phyloP scores from a whole-genome alignment of 2,113 vertebrate species.

The Cheirogaleus medius region DNA sequence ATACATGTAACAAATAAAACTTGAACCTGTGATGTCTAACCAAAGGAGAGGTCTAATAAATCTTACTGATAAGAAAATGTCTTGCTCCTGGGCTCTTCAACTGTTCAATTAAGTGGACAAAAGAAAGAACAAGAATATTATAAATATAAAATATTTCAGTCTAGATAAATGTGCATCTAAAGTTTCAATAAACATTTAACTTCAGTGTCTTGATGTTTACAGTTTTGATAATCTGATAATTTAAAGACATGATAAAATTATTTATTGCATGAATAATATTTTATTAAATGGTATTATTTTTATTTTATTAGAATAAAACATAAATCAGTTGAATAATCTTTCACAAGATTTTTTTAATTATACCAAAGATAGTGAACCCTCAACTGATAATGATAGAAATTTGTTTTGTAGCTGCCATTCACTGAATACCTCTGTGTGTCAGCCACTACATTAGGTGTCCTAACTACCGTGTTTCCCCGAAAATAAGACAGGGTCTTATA shows the following conservation, averaged over 20 bases:
- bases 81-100: conserved; percentile 46
- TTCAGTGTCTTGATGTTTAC: not conserved
- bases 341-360: not conserved
- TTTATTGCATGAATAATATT: not conserved
- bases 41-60: conserved; percentile 61
- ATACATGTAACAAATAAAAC: conserved; percentile 74
- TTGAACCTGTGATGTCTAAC: conserved; percentile 67
- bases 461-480: too few relatives aligned
- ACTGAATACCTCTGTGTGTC: not conserved
- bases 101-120: conserved; percentile 1
- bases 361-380: not conserved
- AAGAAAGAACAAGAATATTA: not conserved
- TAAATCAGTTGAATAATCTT: not conserved
- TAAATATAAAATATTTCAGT: not conserved
- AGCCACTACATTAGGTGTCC: not conserved
- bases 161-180: not conserved
- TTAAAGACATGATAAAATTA: conserved; percentile 5
- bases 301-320: conserved; percentile 27
- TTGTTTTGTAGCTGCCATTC: not conserved
- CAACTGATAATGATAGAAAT: not conserved
- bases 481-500: too few relatives aligned
- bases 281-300: not conserved
- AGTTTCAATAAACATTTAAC: not conserved
- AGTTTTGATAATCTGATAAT: not conserved
- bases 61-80: conserved; percentile 38